These are phyloP conservation scores for Drosophila borborema DNA, from an alignment of 2,888 invertebrate genomes.

Conservation along the genomic window DNA sequence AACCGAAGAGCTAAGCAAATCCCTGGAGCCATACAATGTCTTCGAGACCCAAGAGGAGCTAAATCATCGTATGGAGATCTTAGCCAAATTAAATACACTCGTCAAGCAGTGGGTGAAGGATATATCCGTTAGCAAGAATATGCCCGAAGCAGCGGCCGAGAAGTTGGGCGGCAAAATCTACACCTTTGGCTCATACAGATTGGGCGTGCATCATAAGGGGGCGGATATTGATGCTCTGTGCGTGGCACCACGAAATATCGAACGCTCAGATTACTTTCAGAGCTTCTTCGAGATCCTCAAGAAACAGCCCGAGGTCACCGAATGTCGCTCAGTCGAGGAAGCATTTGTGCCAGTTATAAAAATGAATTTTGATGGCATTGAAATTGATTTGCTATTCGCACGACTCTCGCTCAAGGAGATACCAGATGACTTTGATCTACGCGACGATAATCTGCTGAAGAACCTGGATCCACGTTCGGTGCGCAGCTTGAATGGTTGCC, in stretches of 20 bases:
- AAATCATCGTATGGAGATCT: conserved; percentile 94
- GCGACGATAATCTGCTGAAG: conserved; percentile 95
- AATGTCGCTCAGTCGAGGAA: conserved; percentile 96
- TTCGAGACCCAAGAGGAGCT: conserved; percentile 96
- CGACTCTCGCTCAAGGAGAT: conserved; percentile 97
- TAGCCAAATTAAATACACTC: conserved; percentile 94
- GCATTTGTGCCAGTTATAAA: conserved; percentile 99
- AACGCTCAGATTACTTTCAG: conserved; percentile 97
- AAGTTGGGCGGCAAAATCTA: conserved; percentile 98
- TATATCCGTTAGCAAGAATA: conserved; percentile 94
- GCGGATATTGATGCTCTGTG: conserved; percentile 99
- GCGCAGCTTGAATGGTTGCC: conserved; percentile 97
- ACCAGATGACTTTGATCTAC: conserved; percentile 94
- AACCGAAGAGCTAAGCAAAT: conserved; percentile 90
- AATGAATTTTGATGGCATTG: conserved; percentile 99
- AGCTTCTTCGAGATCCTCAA: conserved; percentile 96
- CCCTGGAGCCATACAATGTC: conserved; percentile 93
- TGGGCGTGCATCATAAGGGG: conserved; percentile 98
- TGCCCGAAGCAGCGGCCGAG: conserved; percentile 95
- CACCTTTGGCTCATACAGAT: conserved; percentile 99
- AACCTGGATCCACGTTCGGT: conserved; percentile 98
- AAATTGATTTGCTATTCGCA: conserved; percentile 99
- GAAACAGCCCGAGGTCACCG: conserved; percentile 93
- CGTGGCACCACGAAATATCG: conserved; percentile 98
- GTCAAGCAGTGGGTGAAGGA: conserved; percentile 98